Evolutionary conservation across 2,888 invertebrate genomes (phyloP).

Genomic region (Gibbula magus): DNA sequence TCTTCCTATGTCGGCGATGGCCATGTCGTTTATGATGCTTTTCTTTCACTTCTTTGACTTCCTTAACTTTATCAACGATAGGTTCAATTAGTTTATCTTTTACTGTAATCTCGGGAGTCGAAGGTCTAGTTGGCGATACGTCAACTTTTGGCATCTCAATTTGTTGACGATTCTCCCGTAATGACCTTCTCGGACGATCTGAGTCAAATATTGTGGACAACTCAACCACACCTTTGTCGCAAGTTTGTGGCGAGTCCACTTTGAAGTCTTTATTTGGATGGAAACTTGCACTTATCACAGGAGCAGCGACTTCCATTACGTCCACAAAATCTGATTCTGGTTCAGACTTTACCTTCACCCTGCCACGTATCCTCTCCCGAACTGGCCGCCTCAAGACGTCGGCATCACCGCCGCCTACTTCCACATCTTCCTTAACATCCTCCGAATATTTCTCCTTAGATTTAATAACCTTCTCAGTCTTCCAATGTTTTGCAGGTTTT

Average conservation of each 20-base stretch:
- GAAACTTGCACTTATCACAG: not conserved
- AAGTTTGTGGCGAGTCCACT: not conserved
- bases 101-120: not conserved
- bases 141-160: not conserved
- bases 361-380: not conserved
- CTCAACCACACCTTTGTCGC: not conserved
- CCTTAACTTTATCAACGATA: not conserved
- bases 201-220: not conserved
- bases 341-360: not conserved
- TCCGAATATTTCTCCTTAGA: no score
- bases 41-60: not conserved
- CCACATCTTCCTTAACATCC: no score
- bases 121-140: not conserved
- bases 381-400: no score
- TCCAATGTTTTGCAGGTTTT: no score
- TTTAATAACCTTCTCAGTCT: no score
- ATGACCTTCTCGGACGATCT: not conserved
- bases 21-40: constrained; percentile 9
- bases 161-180: not conserved
- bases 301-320: not conserved
- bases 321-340: not conserved
- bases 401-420: no score
- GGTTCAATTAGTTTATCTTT: not conserved
- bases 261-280: not conserved
- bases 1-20: constrained; percentile 6